Base-by-base conservation (phyloP, 1,140 invertebrate species). In the Trachymyrmex septentrionalis region DNA sequence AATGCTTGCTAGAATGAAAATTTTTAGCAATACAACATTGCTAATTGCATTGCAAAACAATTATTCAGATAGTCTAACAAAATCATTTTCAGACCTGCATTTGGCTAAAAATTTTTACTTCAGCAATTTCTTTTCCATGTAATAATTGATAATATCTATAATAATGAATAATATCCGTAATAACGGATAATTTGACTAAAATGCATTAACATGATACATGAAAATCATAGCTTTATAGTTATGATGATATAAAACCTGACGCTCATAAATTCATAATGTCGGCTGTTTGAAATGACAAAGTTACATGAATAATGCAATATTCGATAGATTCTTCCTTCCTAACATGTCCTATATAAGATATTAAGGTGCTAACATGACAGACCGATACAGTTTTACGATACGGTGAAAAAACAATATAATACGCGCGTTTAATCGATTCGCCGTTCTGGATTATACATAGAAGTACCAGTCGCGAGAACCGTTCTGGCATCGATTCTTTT, bases 401-500 rank as follows among this genome's bases (percentile, higher is more conserved):
- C 48, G 19, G 2, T 24, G 7, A 4, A 27, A 66, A 53, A 53
- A 34, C 19, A 66, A 34, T 50, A 21, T 14, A 53, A 21, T 14
- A 53, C 19, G 44, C 14, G 64, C 27, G 21, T 77, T 53, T 64
- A n/a, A 80, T 67, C 24, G 44, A 64, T 50, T 78, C 59, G 9
- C 24, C 24, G 21, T 44, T 80, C 48, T 24, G n/a, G n/a, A 50
- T 80, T 80, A 80, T 57, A 80, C 3, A 27, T 50, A 50, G 0
- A 50, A 63, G 48, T 24, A 24, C 30, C 12, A 48, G 10, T 50
- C 21, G 10, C 57, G n/a, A 63, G 27, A 53, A 7, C 27, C 57
- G 24, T 21, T 38, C 30, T 34, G 21, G 27, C 63, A 66, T 88
- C 81, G 61, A 67, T 66, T 66, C 77, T 53, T 84, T 71, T 44